Evolutionary conservation across 2,797 vertebrate genomes (phyloP), one percentile per base, ranked within the genome.

Genomic region (Poeciliopsis presidionis): DNA sequence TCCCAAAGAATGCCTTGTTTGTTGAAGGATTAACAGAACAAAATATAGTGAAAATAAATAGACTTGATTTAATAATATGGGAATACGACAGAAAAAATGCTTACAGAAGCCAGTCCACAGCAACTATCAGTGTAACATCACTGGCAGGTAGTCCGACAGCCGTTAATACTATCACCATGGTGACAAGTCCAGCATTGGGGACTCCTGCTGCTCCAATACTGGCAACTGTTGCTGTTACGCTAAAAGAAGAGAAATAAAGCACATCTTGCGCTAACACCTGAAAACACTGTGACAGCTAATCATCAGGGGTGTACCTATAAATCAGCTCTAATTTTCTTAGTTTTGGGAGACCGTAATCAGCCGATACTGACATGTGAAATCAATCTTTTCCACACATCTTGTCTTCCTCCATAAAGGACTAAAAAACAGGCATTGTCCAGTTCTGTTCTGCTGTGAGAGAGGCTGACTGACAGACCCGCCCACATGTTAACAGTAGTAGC

Each of bases 41-140:
- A 2, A 30, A 61, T 33, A 61, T 33, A 61, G 14, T 33, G 20
- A 8, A n/a, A 65, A 65, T 8, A 22, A 20, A 36, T 13, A 7
- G 61, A 39, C 4, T 39, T 65, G 18, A 39, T 36, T 45, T n/a
- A n/a, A 67, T 12, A 25, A 25, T 41, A 11, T 41, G 22, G 41
- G 14, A 22, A 20, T 6, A 49, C 47, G 22, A 4, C 2, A 59
- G 46, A 36, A 61, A 12, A 0, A 33, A 71, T 72, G 98, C 98
- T 98, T 93, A 99, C 98, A 99, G 95, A 88, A 99, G 95, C 98
- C 98, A 99, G 89, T 99, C 98, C 14, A 99, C 98, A n/a, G 98
- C 97, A 1, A 99, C 95, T 81, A 99, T 98, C 67, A 99, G 95
- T 73, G 98, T 99, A 88, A 99, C 97, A 45, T 99, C 98, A 86